Base-by-base conservation (phyloP, 2,797 vertebrate genomes). In the Eurystomus glaucurus region DNA sequence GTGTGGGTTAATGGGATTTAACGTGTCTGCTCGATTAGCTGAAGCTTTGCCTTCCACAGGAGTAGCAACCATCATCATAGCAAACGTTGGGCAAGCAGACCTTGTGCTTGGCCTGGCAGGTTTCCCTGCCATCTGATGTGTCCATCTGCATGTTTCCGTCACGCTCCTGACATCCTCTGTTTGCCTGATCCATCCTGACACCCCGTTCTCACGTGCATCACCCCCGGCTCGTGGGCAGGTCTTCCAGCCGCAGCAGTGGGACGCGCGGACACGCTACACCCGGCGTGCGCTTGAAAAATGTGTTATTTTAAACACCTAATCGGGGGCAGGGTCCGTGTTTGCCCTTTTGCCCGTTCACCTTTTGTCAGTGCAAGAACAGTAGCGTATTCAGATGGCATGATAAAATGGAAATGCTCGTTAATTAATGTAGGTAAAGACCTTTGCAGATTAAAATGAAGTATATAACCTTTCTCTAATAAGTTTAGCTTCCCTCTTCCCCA, bases 211-310 rank as follows among this genome's bases (percentile, higher is more conserved):
- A 0, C 0, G 43, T 11, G 55, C 68, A 20, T 14, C 58, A 10
- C 57, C 85, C 79, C 18, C 5, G 15, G 29, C 48, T 1, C 6
- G 31, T 15, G 85, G 45, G 25, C n/a, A 26, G 1, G 2, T n/a
- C 31, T 4, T 9, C 31, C 89, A 66, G 46, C 60, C 43, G 4
- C 9, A 6, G 68, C 58, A 31, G 14, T 1, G 69, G 64, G n/a
- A 1, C 7, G 39, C 33, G 12, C 2, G 4, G 61, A 1, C 4
- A 4, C 4, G 9, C 28, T 2, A 10, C 11, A 19, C 57, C 57
- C 26, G 0, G 3, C 0, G 2, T 2, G 3, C 17, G 0, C 28
- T 9, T 8, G 22, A 3, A 33, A 69, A 35, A 20, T 2, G 0
- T 19, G 0, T 13, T 11, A 2, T 28, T 86, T 7, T 7, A 11